Percentiles rank a stretch among this genome's conserved stretches.
These are phyloP conservation scores for Nesogale talazaci DNA, from an alignment of 2,113 vertebrate genomes.

Conservation along the genomic window DNA sequence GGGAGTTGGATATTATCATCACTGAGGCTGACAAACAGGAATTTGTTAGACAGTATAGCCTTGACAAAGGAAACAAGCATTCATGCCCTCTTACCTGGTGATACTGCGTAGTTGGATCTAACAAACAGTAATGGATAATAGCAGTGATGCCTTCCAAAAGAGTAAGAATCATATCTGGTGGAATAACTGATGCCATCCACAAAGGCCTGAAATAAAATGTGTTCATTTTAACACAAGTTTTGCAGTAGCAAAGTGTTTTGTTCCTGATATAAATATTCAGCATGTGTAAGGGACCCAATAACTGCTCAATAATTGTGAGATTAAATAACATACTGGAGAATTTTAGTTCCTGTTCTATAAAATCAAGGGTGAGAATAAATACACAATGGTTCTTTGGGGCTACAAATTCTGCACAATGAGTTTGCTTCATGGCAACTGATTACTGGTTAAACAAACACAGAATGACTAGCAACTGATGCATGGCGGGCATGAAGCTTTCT, in stretches of 20 bases:
- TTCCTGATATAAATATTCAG: neutral
- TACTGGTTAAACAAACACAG: neutral
- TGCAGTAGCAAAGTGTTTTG: slow-evolving; percentile 30
- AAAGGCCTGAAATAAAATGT: slow-evolving; percentile 89
- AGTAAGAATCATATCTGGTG: slow-evolving; percentile 97
- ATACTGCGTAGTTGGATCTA: slow-evolving; percentile 96
- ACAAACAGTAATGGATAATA: slow-evolving; percentile 98
- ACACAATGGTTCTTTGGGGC: neutral
- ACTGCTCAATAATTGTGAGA: slow-evolving; percentile 8
- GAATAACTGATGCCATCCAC: slow-evolving; percentile 96
- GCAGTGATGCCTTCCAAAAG: slow-evolving; percentile 97
- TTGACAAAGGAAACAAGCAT: slow-evolving; percentile 49
- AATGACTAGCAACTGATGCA: neutral
- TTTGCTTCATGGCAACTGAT: neutral
- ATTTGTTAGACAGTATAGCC: neutral
- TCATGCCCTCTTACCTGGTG: slow-evolving; percentile 91
- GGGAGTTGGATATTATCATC: neutral
- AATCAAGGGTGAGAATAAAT: slow-evolving; percentile 13
- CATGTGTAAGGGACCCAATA: neutral
- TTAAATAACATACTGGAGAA: neutral
- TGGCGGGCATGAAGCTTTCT: no score
- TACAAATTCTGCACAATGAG: neutral
- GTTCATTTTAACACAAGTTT: slow-evolving; percentile 46
- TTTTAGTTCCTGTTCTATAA: slow-evolving; percentile 17
- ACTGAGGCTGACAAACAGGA: slow-evolving; percentile 33